Conservation (phyloP, 2,113 vertebrate genomes). For the Archocentrus centrarchus region DNA sequence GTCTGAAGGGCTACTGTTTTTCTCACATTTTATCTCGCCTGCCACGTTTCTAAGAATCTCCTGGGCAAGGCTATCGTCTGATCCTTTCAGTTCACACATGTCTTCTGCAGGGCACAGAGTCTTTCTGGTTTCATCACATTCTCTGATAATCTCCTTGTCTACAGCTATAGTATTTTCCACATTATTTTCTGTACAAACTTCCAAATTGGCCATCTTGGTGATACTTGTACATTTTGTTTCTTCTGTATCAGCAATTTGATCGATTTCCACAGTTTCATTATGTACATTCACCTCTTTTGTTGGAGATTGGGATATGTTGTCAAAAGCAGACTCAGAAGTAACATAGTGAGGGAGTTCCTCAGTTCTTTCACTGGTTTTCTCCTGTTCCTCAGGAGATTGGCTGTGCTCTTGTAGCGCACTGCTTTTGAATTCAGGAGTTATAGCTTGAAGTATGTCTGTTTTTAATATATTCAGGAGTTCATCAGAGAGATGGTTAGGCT, state of each 20-base stretch:
- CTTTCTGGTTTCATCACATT: slow-evolving; percentile 43
- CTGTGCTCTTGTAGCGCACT: slow-evolving; percentile 38
- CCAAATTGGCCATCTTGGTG: slow-evolving; percentile 34
- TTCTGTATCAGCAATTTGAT: slow-evolving; percentile 39
- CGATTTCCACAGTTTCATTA: slow-evolving; percentile 34
- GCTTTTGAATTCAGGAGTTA: slow-evolving; percentile 77
- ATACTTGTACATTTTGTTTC: slow-evolving; percentile 48
- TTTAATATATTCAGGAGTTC: slow-evolving; percentile 78
- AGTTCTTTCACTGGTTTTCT: slow-evolving; percentile 42
- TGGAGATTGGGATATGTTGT: slow-evolving; percentile 20
- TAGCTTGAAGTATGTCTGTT: slow-evolving; percentile 75
- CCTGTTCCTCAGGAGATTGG: slow-evolving; percentile 57
- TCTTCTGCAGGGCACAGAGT: slow-evolving; percentile 43
- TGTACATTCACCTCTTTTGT: slow-evolving; percentile 38
- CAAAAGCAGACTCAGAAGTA: slow-evolving; percentile 41
- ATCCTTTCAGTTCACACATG: slow-evolving; percentile 50
- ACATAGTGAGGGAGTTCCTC: slow-evolving; percentile 41
- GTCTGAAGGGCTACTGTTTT: slow-evolving; percentile 57
- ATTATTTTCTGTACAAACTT: slow-evolving; percentile 36
- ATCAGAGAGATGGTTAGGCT: slow-evolving; percentile 61
- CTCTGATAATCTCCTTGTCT: slow-evolving; percentile 36
- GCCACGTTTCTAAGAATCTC: slow-evolving; percentile 69
- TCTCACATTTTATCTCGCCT: slow-evolving; percentile 76
- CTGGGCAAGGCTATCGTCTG: slow-evolving; percentile 58
- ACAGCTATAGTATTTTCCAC: slow-evolving; percentile 34